Evolutionary conservation across 2,797 vertebrate species (phyloP), one percentile per base, ranked within the genome.

Genomic region (Australoheros facetus): DNA sequence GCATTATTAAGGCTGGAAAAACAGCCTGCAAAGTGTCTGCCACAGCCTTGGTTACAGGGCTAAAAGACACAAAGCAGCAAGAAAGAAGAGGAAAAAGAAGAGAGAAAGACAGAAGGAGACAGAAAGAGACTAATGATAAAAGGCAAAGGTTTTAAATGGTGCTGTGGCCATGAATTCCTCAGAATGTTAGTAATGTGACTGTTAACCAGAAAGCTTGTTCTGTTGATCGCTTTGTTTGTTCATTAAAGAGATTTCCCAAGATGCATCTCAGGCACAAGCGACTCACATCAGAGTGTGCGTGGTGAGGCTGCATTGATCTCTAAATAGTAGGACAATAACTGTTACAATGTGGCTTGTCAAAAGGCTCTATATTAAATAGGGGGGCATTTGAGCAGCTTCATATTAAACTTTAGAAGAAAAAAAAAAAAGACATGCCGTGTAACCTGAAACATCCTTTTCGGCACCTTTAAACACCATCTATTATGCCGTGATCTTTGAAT

Each of bases 1-100:
- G 93, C 93, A 95, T 95, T 95, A 96, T 95, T 95, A 94, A 93
- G 92, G 85, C 87, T 82, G 80, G 89, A 92, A 93, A 93, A 93
- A 91, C 80, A 91, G 87, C 71, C 85, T 37, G 81, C 81, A 87
- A 91, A 93, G 90, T 89, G 88, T 92, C 80, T 89, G 91, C 84
- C 71, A 84, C 83, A 83, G 75, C 86, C 58, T 83, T 85, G 91
- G 92, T 89, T 90, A 89, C 81, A 62, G 75, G 91, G 88, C 86
- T 77, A 82, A 92, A 90, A 88, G 82, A 88, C 51, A 75, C 78
- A 75, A 89, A 66, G 75, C 80, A 53, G 59, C 23, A 16, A 84
- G 64, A 74, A 81, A 69, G 34, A 48, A 79, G 77, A 64, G 79
- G 80, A 87, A 55, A 71, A 70, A 82, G 76, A 69, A 19, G 34